phyloP scores from a whole-genome alignment of 1,140 invertebrate species.

The Teleogryllus occipitalis region DNA sequence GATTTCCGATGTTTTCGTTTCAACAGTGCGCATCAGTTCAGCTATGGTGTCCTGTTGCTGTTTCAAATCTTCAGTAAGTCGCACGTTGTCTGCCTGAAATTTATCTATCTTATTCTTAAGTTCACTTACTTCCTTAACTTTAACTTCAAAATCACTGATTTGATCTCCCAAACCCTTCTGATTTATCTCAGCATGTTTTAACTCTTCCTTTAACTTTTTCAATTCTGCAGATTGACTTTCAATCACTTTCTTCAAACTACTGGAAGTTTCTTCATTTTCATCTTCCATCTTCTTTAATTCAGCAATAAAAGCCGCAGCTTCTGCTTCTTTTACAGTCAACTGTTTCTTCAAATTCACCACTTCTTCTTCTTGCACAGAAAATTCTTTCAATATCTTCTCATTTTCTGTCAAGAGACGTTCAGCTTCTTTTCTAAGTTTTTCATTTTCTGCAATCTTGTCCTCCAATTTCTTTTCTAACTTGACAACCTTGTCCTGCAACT shows the following conservation, averaged over 20 bases:
- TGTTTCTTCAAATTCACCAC: background rate
- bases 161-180: background rate
- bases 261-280: background rate
- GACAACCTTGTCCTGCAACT: background rate
- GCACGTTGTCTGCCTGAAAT: background rate
- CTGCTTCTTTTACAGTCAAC: background rate
- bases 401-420: background rate
- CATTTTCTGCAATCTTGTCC: background rate
- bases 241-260: background rate
- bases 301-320: background rate
- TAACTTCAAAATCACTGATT: background rate
- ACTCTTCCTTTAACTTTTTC: slow-evolving; percentile 7
- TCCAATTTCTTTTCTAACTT: slow-evolving; percentile 8
- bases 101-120: slow-evolving; percentile 6
- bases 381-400: background rate
- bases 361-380: background rate
- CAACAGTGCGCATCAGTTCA: background rate
- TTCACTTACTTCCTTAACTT: background rate
- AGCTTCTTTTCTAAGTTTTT: background rate
- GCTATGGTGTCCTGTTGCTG: background rate
- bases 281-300: background rate
- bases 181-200: background rate
- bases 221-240: slow-evolving; percentile 9
- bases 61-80: slow-evolving; percentile 2
- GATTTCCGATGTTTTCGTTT: background rate